Conservation (phyloP, 2,797 vertebrate species). For the Semaprochilodus insignis region DNA sequence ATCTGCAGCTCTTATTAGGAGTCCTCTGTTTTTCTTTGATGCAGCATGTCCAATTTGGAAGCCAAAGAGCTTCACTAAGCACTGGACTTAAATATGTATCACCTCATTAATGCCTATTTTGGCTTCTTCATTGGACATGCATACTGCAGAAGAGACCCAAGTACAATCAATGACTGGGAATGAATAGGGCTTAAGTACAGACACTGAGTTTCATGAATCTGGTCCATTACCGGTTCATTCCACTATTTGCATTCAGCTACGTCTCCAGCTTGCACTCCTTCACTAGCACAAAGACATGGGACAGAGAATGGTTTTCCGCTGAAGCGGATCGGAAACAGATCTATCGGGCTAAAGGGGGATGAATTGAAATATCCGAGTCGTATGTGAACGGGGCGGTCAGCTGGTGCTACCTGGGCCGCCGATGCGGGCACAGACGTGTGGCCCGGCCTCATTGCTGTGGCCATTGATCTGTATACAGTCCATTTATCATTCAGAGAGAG, state of each 20-base stretch:
- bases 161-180: not conserved
- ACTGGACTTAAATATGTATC: too few relatives aligned
- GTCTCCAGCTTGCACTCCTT: not conserved
- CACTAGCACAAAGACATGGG: not conserved
- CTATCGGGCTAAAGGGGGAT: conserved; percentile 35
- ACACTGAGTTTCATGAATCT: not conserved
- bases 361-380: conserved; percentile 55
- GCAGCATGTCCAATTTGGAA: too few relatives aligned
- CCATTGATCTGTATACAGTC: conserved; percentile 90
- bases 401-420: conserved; percentile 67
- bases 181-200: not conserved
- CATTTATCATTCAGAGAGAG: conserved; percentile 92
- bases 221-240: not conserved
- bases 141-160: too few relatives aligned
- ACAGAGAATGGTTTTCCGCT: not conserved
- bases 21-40: too few relatives aligned
- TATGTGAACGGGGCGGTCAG: conserved; percentile 66
- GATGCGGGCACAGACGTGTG: conserved; percentile 73
- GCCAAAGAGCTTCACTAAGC: too few relatives aligned
- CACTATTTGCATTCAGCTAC: not conserved
- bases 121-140: too few relatives aligned
- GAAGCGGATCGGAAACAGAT: conserved; percentile 21
- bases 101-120: too few relatives aligned
- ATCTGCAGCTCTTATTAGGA: too few relatives aligned
- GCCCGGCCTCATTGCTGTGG: conserved; percentile 82